phyloP scores from a whole-genome alignment of 1,140 invertebrate species.

The Whitmania pigra region DNA sequence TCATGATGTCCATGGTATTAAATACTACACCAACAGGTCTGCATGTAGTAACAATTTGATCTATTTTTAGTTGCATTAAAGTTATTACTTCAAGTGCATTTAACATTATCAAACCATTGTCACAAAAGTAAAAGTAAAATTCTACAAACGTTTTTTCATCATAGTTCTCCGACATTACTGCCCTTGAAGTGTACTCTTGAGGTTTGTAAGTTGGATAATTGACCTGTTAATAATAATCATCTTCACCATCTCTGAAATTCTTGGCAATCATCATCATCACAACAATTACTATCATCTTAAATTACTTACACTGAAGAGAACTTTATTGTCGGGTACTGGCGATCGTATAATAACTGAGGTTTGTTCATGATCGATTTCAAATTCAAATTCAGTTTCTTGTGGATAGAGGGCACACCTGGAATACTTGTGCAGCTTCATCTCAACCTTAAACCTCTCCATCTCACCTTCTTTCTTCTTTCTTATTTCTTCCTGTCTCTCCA shows the following conservation, averaged over 20 bases:
- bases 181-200: background rate
- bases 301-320: background rate
- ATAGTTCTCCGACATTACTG: background rate
- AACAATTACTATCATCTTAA: background rate
- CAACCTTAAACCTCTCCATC: background rate
- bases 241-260: too few species aligned
- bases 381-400: background rate
- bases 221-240: background rate
- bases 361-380: too few species aligned
- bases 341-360: background rate
- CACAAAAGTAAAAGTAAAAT: background rate
- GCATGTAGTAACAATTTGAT: background rate
- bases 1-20: background rate
- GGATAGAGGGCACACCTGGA: slow-evolving; percentile 3
- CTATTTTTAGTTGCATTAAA: too few species aligned
- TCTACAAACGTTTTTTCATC: slow-evolving; percentile 2
- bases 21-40: background rate
- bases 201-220: slow-evolving; percentile 1
- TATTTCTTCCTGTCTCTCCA: slow-evolving; percentile 11
- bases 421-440: slow-evolving; percentile 6
- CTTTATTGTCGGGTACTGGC: slow-evolving; percentile 7
- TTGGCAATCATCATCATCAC: background rate
- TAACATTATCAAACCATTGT: too few species aligned
- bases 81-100: too few species aligned
- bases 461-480: slow-evolving; percentile 12